Evolutionary conservation across 2,113 vertebrate genomes (phyloP), one percentile per base, ranked within the genome.

Genomic region (Vulpes vulpes): DNA sequence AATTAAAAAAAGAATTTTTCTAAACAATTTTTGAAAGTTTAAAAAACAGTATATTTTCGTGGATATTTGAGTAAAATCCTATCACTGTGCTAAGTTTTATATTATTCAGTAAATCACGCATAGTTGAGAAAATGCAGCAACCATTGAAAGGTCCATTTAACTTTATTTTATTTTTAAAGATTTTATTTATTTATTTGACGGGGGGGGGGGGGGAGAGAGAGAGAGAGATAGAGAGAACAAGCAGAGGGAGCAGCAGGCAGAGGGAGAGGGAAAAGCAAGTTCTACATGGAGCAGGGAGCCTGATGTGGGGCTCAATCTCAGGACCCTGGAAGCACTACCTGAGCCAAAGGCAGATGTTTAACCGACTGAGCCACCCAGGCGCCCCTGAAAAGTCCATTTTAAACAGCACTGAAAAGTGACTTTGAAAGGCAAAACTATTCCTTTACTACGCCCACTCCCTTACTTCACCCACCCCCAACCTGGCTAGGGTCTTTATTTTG

Each of bases 401-500:
- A 92, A 94, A 78, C 27, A 90, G 32, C 74, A 38, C 76, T 74
- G 38, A 94, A 92, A 92, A 89, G 57, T 43, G 60, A 85, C 71
- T 93, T 7, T 86, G 32, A 95, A 95, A 92, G 51, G 59, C 57
- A 80, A 91, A 94, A 30, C 3, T 16, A 79, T 43, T 64, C 53
- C 87, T 49, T 43, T 43, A 84, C 62, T 83, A 53, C 4, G 65
- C 20, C 22, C 3, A 67, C 27, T 67, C 69, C 23, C 79, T 85
- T 43, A 65, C 25, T 49, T 65, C 20, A 25, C 59, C 27, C 64
- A 67, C 30, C n/a, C 64, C 64, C 8, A 91, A 87, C 64, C 80
- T 86, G 73, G 87, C 76, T 78, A 65, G 65, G 55, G 87, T 81
- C 90, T 97, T 96, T 94, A 89, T 93, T 95, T 96, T 93, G 59